Base-by-base conservation (phyloP, 2,888 invertebrate species). In the Ypsolopha scabrella region DNA sequence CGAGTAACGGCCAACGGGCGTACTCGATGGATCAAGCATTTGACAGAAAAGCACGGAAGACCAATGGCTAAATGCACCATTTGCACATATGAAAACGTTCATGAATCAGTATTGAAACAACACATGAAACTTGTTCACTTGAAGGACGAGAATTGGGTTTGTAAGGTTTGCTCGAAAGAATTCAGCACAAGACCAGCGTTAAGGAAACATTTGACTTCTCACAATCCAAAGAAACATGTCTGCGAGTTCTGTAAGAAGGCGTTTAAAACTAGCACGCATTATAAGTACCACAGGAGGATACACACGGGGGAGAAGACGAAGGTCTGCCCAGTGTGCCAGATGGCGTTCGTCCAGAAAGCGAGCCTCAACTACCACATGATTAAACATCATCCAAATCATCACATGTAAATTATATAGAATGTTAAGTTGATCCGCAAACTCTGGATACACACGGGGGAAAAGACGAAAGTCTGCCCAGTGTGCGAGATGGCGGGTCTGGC, bases 311-410 rank as follows among this genome's bases (percentile, higher is more conserved):
- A 71, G 1, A 83, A 81, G 52, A 77, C 80, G 1, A 82, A 65
- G 53, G 61, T 68, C n/a, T 87, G 87, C 56, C 59, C 56, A 7
- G 55, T 80, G 0, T 87, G 87, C 55, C 62, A 66, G 24, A 83
- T 82, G 51, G 58, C 71, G 0, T 76, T 70, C 49, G 75, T 70
- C 0, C 61, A 74, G 45, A 49, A 44, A 33, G 52, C 52, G 4
- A 52, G 52, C n/a, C n/a, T 48, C 36, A 53, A 53, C 43, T 52
- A 39, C 45, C 47, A 55, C 52, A 44, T 54, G 52, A 37, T 13
- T 2, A 55, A 50, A 39, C 33, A 46, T 33, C 48, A 55, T 35
- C 48, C 53, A 6, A 33, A 50, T 10, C 24, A 24, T 24, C 24
- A 24, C 24, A 24, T 24, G 24, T 24, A 24, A 24, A 24, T 3